Evolutionary conservation across 2,113 vertebrate genomes (phyloP).

Genomic region (Martes martes): DNA sequence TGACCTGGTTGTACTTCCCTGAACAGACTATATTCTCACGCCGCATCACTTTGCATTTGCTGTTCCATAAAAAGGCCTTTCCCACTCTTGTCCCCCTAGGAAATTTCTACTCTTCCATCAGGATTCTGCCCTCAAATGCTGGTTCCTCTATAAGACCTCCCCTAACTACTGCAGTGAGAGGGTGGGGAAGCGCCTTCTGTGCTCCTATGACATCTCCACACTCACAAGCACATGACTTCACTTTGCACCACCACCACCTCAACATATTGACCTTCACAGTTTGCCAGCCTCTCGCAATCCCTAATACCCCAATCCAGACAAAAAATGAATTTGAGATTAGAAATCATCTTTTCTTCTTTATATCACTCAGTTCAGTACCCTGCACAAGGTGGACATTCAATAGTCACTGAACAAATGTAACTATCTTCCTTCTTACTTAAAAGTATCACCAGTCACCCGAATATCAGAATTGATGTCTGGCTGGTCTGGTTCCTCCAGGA

Average conservation of each 20-base stretch:
- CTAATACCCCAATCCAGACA: background rate
- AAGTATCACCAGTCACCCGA: background rate
- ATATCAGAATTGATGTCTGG: background rate
- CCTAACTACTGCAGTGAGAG: background rate
- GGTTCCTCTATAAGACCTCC: background rate
- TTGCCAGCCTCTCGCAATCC: background rate
- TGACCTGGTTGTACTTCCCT: background rate
- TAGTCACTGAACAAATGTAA: background rate
- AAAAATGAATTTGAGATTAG: background rate
- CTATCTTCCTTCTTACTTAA: background rate
- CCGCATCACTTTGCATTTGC: background rate
- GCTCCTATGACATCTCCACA: background rate
- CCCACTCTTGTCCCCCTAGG: background rate
- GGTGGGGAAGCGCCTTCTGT: background rate
- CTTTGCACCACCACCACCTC: background rate
- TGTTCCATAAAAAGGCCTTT: background rate
- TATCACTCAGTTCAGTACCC: background rate
- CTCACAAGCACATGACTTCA: background rate
- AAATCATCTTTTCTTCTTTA: background rate
- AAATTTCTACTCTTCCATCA: background rate
- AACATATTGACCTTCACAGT: background rate
- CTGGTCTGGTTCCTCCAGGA: background rate
- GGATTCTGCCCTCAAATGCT: background rate
- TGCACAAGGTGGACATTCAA: background rate
- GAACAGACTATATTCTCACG: background rate